These are phyloP conservation scores for Leptoclinus maculatus DNA, from an alignment of 2,797 vertebrate species.

Conservation along the genomic window DNA sequence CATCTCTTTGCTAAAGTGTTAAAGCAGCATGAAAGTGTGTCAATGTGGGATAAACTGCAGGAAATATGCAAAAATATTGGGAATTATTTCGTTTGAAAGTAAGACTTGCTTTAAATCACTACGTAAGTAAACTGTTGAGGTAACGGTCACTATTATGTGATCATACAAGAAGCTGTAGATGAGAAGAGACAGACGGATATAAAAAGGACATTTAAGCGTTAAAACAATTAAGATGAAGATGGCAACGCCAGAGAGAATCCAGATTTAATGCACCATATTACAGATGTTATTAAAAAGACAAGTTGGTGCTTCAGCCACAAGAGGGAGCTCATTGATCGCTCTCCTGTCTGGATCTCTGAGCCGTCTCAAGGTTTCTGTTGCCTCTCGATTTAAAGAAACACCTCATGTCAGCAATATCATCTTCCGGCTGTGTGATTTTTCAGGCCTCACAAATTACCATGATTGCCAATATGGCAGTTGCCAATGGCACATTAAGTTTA, in stretches of 20 bases:
- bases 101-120: background rate
- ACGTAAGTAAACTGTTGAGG: background rate
- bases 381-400: background rate
- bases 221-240: background rate
- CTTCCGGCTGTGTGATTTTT: constrained; percentile 9
- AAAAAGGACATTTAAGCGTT: background rate
- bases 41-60: background rate
- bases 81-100: background rate
- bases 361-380: background rate
- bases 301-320: constrained; percentile 56
- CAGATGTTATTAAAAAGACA: background rate
- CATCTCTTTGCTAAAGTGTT: background rate
- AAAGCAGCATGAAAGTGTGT: background rate
- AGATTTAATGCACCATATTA: background rate
- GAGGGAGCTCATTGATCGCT: constrained; percentile 68
- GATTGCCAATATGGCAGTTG: background rate
- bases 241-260: background rate
- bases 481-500: constrained; percentile 7
- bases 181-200: background rate
- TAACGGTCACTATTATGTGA: background rate
- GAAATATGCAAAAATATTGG: background rate
- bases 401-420: constrained; percentile 39
- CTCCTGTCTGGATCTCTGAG: background rate
- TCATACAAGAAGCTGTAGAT: background rate
- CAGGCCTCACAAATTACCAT: constrained; percentile 30